These are phyloP conservation scores for Cyphomyrmex costatus DNA, from an alignment of 1,140 invertebrate species.

Conservation along the genomic window DNA sequence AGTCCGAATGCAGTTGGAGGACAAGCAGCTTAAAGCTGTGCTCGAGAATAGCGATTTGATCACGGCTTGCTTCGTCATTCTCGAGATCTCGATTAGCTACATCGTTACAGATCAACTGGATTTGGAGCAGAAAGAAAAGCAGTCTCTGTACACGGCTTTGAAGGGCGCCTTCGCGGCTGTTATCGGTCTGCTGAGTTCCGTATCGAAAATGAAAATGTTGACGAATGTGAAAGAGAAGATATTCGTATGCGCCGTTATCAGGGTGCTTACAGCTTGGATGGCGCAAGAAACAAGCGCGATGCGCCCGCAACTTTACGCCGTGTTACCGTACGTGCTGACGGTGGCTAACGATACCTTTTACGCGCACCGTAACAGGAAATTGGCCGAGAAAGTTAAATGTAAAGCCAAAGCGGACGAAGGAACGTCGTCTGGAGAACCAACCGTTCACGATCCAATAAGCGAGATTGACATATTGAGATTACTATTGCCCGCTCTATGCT, in stretches of 20 bases:
- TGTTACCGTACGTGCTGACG: slow-evolving; percentile 93
- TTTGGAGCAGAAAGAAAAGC: slow-evolving; percentile 95
- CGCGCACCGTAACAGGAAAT: slow-evolving; percentile 89
- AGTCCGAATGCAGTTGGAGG: slow-evolving; percentile 96
- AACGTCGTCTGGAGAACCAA: slow-evolving; percentile 75
- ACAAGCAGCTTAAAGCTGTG: slow-evolving; percentile 93
- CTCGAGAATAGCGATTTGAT: slow-evolving; percentile 92
- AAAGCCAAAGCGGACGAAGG: slow-evolving; percentile 88
- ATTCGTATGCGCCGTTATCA: slow-evolving; percentile 93
- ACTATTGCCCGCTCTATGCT: slow-evolving; percentile 95
- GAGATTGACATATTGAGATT: slow-evolving; percentile 92
- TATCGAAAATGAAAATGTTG: slow-evolving; percentile 91
- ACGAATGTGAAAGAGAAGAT: slow-evolving; percentile 90
- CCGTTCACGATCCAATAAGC: slow-evolving; percentile 88
- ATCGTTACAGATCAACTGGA: slow-evolving; percentile 94
- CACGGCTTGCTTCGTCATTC: slow-evolving; percentile 93
- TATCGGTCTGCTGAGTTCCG: slow-evolving; percentile 90
- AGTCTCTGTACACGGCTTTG: slow-evolving; percentile 95
- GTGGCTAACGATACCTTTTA: slow-evolving; percentile 94
- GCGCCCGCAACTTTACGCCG: slow-evolving; percentile 92
- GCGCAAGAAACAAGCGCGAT: slow-evolving; percentile 97
- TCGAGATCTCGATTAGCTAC: slow-evolving; percentile 93
- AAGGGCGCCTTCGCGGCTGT: slow-evolving; percentile 96
- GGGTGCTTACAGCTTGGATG: slow-evolving; percentile 95
- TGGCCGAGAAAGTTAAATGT: slow-evolving; percentile 89